Evolutionary conservation across 2,113 vertebrate genomes (phyloP).

Genomic region (Phalacrocorax pelagicus): DNA sequence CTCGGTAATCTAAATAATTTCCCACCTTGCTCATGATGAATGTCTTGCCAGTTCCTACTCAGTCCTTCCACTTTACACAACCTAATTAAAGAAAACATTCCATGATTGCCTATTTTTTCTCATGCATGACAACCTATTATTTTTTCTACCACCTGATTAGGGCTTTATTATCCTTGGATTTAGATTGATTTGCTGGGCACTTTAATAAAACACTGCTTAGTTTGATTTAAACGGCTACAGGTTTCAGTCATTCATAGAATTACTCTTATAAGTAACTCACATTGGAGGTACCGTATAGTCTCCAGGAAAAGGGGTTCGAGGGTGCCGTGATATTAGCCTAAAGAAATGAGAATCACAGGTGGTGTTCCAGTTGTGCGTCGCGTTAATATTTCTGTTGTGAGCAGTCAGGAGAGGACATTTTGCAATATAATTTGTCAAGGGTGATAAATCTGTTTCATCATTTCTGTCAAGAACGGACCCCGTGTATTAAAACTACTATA

Average conservation of each 20-base stretch:
- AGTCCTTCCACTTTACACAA: conserved; percentile 94
- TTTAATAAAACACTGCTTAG: conserved; percentile 98
- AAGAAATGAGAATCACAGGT: conserved; percentile 85
- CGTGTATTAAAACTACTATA: conserved; percentile 91
- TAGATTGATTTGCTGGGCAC: conserved; percentile 99
- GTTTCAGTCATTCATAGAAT: conserved; percentile 87
- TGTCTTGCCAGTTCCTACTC: conserved; percentile 89
- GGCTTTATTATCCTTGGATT: conserved; percentile 99
- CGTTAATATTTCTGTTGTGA: conserved; percentile 74
- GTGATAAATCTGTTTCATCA: conserved; percentile 93
- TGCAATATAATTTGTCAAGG: conserved; percentile 86
- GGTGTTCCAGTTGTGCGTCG: conserved; percentile 78
- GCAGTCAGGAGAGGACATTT: conserved; percentile 80
- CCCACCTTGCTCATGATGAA: conserved; percentile 99
- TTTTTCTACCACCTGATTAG: conserved; percentile 99
- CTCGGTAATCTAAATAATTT: conserved; percentile 97
- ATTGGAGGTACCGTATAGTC: conserved; percentile 33
- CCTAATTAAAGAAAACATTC: conserved; percentile 99
- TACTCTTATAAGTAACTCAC: conserved; percentile 85
- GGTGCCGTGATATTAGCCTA: conserved; percentile 80
- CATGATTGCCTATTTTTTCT: conserved; percentile 99
- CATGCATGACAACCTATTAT: conserved; percentile 99
- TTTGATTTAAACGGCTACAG: conserved; percentile 92
- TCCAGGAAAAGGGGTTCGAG: conserved; percentile 67
- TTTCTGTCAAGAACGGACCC: conserved; percentile 81